A percentile compares a stretch with the other conserved stretches of the same genome.
Evolutionary conservation across 1,140 invertebrate species (phyloP).

Genomic region (Oedothorax gibbosus): DNA sequence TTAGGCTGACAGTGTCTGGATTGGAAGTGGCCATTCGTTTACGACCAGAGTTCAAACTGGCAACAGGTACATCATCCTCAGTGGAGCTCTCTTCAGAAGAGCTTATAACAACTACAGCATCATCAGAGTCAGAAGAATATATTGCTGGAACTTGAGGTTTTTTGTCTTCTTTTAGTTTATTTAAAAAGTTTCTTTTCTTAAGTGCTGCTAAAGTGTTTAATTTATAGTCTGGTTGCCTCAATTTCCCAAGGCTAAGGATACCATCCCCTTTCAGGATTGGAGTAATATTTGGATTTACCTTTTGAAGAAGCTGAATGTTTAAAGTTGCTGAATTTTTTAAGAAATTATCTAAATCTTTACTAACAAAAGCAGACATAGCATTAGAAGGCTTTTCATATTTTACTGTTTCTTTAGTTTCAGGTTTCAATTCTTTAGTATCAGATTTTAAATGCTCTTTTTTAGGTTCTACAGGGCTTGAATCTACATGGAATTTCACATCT

Average conservation of each 20-base stretch:
- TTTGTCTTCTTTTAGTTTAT: conserved; percentile 3
- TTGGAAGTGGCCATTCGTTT: neutral
- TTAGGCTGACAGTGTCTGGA: neutral
- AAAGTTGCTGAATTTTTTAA: conserved; percentile 28
- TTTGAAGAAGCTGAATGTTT: conserved; percentile 35
- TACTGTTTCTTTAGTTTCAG: neutral
- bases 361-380: conserved; percentile 57
- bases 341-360: conserved; percentile 53
- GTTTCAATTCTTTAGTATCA: neutral
- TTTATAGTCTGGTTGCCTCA: conserved; percentile 16
- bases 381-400: neutral
- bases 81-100: conserved; percentile 35
- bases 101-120: neutral
- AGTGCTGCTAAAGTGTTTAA: neutral
- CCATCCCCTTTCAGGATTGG: conserved; percentile 16
- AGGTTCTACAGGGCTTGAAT: too few relatives aligned
- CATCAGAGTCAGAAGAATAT: neutral
- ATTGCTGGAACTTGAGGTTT: neutral
- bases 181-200: conserved; percentile 1
- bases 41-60: neutral
- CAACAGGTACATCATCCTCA: conserved; percentile 52
- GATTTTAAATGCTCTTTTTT: neutral
- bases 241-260: conserved; percentile 46
- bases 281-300: conserved; percentile 53
- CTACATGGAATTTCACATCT: too few relatives aligned